Percentiles rank a stretch among this genome's conserved stretches.
phyloP scores from a whole-genome alignment of 2,888 invertebrate species.

The Trichogramma evanescens region DNA sequence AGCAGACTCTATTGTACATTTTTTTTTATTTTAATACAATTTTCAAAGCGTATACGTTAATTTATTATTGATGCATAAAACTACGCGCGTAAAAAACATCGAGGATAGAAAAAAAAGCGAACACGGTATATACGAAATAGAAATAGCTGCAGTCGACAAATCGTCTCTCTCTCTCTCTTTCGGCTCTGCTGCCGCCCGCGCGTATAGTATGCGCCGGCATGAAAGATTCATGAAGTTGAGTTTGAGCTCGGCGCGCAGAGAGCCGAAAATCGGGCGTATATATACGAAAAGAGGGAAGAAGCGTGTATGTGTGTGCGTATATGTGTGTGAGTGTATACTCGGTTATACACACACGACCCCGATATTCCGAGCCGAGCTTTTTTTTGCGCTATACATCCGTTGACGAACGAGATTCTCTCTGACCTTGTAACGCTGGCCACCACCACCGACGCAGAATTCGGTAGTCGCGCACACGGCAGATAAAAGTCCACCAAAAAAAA shows the following conservation, averaged over 20 bases:
- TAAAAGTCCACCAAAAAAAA: too few species aligned
- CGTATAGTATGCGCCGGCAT: slow-evolving; percentile 23
- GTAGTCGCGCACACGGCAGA: too few species aligned
- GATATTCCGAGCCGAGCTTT: slow-evolving; percentile 22
- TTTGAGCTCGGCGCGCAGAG: slow-evolving; percentile 17
- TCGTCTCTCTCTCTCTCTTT: not conserved
- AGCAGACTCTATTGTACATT: too few species aligned
- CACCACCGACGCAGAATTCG: too few species aligned
- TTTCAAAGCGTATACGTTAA: too few species aligned
- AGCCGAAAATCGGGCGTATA: slow-evolving; percentile 24
- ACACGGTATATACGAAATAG: not conserved
- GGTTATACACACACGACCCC: slow-evolving; percentile 31
- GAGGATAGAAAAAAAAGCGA: not conserved
- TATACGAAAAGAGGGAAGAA: slow-evolving; percentile 20
- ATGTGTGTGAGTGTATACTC: slow-evolving; percentile 19
- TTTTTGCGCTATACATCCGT: too few species aligned
- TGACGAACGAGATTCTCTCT: too few species aligned
- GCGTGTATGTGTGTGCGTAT: slow-evolving; percentile 26
- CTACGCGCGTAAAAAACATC: too few species aligned
- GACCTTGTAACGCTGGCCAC: too few species aligned
- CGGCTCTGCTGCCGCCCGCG: slow-evolving; percentile 9
- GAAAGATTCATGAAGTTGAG: slow-evolving; percentile 41
- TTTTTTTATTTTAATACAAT: too few species aligned
- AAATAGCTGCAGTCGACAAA: too few species aligned
- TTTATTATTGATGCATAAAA: too few species aligned